Evolutionary conservation across 2,888 invertebrate species (phyloP).

Genomic region (Chromoteleia sp.): DNA sequence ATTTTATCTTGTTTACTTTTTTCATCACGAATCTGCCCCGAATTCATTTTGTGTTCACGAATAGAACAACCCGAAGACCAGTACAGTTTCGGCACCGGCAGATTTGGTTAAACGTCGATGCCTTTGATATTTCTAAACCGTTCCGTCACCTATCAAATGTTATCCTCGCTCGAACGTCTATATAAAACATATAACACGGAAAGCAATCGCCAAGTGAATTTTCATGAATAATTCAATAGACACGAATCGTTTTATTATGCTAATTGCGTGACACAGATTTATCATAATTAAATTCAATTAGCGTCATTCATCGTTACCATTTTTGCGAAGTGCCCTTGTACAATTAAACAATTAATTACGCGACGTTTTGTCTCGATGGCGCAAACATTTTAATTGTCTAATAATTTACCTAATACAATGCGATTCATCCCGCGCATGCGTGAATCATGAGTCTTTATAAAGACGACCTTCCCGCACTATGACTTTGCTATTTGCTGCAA

Average conservation of each 20-base stretch:
- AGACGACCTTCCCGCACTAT: slow-evolving; percentile 54
- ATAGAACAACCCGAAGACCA: background rate
- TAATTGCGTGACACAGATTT: slow-evolving; percentile 5
- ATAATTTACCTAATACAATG: slow-evolving; percentile 57
- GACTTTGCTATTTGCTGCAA: slow-evolving; percentile 52
- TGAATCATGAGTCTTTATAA: slow-evolving; percentile 40
- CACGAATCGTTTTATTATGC: slow-evolving; percentile 3
- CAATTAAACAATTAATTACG: slow-evolving; percentile 45
- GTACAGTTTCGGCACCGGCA: background rate
- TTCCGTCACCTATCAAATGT: slow-evolving; percentile 13
- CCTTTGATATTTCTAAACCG: slow-evolving; percentile 19
- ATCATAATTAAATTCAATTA: slow-evolving; percentile 49
- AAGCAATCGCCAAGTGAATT: slow-evolving; percentile 5
- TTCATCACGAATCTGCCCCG: slow-evolving; percentile 15
- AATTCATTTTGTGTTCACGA: background rate
- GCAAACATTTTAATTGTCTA: slow-evolving; percentile 49
- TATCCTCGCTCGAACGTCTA: background rate
- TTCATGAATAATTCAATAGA: slow-evolving; percentile 21
- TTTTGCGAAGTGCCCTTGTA: slow-evolving; percentile 11
- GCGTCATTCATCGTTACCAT: slow-evolving; percentile 12
- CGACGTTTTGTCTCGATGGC: background rate
- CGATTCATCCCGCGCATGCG: slow-evolving; percentile 31
- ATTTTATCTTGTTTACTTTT: background rate
- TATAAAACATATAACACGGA: background rate
- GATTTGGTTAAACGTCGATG: slow-evolving; percentile 18